phyloP scores from a whole-genome alignment of 1,140 invertebrate species.

The Anoplolepis gracilipes region DNA sequence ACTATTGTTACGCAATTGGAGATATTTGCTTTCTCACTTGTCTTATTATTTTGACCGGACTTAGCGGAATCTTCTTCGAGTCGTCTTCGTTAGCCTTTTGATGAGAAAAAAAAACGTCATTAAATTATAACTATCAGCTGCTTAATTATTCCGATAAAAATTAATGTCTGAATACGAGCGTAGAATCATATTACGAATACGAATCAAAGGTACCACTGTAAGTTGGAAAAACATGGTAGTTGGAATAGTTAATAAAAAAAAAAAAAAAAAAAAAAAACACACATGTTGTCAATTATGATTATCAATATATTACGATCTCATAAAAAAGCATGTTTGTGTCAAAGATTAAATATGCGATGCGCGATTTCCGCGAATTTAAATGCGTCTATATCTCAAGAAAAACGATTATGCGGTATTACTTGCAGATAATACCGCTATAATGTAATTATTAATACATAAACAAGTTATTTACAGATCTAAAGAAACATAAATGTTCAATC shows the following conservation, averaged over 20 bases:
- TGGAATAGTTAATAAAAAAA: not conserved
- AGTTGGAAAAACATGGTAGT: not conserved
- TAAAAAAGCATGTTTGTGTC: not conserved
- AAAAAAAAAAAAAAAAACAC: too few species aligned
- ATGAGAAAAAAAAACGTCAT: not conserved
- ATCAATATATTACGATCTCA: not conserved
- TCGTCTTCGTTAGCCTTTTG: not conserved
- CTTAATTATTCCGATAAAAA: slow-evolving; percentile 16
- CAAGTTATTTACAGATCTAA: too few species aligned
- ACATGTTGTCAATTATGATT: not conserved
- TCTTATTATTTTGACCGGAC: not conserved
- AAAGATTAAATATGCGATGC: not conserved
- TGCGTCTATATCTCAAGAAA: not conserved
- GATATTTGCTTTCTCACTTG: not conserved
- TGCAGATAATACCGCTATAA: too few species aligned
- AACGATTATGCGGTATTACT: not conserved
- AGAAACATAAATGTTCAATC: too few species aligned
- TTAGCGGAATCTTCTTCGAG: not conserved
- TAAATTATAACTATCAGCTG: slow-evolving; percentile 15
- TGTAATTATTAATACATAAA: too few species aligned
- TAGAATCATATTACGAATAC: not conserved
- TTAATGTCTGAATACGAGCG: not conserved
- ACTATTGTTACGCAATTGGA: slow-evolving; percentile 13
- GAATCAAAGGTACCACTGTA: not conserved
- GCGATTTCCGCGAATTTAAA: slow-evolving; percentile 7